Percentiles rank a stretch among this genome's conserved stretches.
Evolutionary conservation across 2,113 vertebrate genomes (phyloP).

Genomic region (Callithrix jacchus): DNA sequence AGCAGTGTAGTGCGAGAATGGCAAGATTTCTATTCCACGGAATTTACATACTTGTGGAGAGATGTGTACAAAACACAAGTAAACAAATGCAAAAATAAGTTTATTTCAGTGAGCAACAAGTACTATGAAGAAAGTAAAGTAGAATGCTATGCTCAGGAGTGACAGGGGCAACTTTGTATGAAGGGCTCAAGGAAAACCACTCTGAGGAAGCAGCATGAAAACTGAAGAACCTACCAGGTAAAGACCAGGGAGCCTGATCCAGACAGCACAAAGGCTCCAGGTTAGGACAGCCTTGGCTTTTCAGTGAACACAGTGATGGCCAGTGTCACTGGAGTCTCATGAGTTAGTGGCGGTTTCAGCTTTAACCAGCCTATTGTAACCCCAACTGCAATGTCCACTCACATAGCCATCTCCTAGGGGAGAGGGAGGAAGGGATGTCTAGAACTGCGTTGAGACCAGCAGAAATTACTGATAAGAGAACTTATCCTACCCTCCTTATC

Average conservation of each 20-base stretch:
- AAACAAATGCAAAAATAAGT: neutral
- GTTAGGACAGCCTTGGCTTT: neutral
- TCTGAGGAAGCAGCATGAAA: neutral
- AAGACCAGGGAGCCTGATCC: neutral
- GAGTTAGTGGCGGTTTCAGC: neutral
- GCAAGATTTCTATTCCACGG: neutral
- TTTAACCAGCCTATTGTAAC: neutral
- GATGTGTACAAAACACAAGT: neutral
- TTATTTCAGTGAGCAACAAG: neutral
- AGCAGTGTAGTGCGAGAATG: neutral
- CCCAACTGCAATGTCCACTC: no score
- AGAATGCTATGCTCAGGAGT: neutral
- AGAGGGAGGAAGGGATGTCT: neutral
- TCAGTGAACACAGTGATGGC: neutral
- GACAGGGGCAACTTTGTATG: no score
- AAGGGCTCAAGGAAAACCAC: neutral
- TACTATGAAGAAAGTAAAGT: neutral
- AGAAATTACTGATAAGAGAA: neutral
- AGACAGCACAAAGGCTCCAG: rapidly evolving
- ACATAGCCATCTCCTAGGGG: neutral
- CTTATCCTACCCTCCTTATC: neutral
- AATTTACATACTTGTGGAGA: neutral
- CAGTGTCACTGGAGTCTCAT: neutral
- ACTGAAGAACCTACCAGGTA: rapidly evolving
- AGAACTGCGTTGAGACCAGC: neutral